These are phyloP conservation scores for Physocephala rufipes DNA, from an alignment of 2,888 invertebrate genomes.

Conservation along the genomic window DNA sequence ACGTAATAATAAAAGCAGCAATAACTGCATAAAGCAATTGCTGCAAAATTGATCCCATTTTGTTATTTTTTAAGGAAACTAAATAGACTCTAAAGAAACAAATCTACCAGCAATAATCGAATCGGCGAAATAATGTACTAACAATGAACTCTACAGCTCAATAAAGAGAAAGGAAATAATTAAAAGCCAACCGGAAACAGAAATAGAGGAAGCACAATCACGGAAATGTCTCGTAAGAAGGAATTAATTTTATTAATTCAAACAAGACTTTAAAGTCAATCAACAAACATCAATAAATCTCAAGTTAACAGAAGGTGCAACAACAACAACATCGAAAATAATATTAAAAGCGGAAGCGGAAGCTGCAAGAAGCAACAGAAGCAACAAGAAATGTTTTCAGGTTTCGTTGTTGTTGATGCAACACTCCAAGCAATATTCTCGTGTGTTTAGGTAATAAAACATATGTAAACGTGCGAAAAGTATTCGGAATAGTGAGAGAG, in stretches of 20 bases:
- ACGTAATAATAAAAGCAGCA: too few relatives aligned
- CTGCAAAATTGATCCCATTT: slow-evolving; percentile 25
- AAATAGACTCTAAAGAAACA: too few relatives aligned
- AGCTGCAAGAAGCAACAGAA: not conserved
- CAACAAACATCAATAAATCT: too few relatives aligned
- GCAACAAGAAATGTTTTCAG: too few relatives aligned
- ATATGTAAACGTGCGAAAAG: slow-evolving; percentile 13
- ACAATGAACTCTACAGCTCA: slow-evolving; percentile 7
- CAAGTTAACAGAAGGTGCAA: not conserved
- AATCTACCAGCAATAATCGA: too few relatives aligned
- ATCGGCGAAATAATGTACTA: not conserved
- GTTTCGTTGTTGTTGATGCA: too few relatives aligned
- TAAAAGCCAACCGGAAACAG: not conserved
- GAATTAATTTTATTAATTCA: too few relatives aligned
- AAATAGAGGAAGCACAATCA: not conserved
- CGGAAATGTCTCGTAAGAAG: too few relatives aligned
- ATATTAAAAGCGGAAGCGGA: slow-evolving; percentile 21
- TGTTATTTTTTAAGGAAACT: slow-evolving; percentile 23
- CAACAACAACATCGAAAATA: not conserved
- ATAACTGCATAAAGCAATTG: too few relatives aligned
- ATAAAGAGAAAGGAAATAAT: slow-evolving; percentile 22
- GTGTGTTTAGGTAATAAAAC: slow-evolving; percentile 41
- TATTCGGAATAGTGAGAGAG: not conserved
- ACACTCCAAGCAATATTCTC: too few relatives aligned
- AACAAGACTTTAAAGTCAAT: too few relatives aligned